Evolutionary conservation across 2,797 vertebrate genomes (phyloP).

Genomic region (Bryconaethiops microstoma): DNA sequence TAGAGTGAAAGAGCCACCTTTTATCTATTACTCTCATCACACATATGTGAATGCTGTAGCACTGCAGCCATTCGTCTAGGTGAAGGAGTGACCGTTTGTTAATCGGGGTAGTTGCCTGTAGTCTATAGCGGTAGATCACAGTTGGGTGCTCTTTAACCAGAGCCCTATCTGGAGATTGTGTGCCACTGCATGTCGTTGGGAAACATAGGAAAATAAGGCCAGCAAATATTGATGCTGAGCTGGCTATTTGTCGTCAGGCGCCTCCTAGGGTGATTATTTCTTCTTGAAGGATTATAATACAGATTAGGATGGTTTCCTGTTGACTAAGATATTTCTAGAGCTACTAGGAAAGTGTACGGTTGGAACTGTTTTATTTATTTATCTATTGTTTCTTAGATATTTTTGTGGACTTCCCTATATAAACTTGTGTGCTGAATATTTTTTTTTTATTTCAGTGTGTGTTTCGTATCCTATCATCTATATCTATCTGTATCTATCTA

Average conservation of each 20-base stretch:
- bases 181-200: conserved; percentile 11
- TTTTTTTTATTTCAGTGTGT: neutral
- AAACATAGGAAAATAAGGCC: conserved; percentile 11
- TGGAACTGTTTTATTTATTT: neutral
- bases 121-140: conserved; percentile 5
- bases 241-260: neutral
- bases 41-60: conserved; percentile 23
- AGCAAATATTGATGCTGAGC: neutral
- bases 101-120: conserved; percentile 19
- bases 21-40: conserved; percentile 19
- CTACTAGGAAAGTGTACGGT: neutral
- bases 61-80: neutral
- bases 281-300: neutral
- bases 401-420: neutral
- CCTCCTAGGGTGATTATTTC: neutral
- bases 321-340: neutral
- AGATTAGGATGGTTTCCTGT: neutral
- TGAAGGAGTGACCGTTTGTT: conserved; percentile 3
- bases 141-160: conserved; percentile 3
- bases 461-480: too few relatives aligned
- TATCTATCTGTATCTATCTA: too few relatives aligned
- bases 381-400: neutral
- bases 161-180: conserved; percentile 3
- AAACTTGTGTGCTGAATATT: neutral
- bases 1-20: conserved; percentile 23